A percentile compares a stretch with the other conserved stretches of the same genome.
Conservation (phyloP, 2,797 vertebrate species). For the Glyptemys insculpta region DNA sequence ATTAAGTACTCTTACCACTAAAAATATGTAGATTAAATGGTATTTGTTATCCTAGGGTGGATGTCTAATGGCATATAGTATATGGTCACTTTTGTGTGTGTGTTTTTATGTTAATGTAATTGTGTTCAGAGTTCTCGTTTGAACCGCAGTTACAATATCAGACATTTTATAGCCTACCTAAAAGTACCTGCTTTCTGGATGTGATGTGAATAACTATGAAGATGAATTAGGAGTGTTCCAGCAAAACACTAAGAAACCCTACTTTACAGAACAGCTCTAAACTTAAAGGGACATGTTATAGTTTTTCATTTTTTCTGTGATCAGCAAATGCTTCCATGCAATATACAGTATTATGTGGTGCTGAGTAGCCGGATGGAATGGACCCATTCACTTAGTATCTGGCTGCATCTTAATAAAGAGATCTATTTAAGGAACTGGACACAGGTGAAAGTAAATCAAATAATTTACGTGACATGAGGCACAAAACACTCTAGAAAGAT, state of each 20-base stretch:
- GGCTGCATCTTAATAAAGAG: not conserved
- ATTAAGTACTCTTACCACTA: not conserved
- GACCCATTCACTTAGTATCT: not conserved
- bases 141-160: constrained; percentile 3
- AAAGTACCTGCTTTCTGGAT: not conserved
- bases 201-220: not conserved
- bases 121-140: not conserved
- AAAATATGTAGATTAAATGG: not conserved
- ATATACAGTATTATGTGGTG: not conserved
- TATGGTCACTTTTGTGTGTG: fast-evolving
- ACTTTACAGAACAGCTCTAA: not conserved
- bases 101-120: not conserved
- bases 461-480: not conserved
- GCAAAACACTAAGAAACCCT: not conserved
- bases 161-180: constrained; percentile 13
- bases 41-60: not conserved
- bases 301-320: not conserved
- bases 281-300: not conserved
- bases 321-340: not conserved
- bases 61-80: not conserved
- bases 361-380: not conserved
- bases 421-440: not conserved
- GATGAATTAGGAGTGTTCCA: not conserved
- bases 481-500: not conserved
- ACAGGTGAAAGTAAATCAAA: constrained; percentile 16